Evolutionary conservation across 2,113 vertebrate species (phyloP).

Genomic region (Electrona antarctica): DNA sequence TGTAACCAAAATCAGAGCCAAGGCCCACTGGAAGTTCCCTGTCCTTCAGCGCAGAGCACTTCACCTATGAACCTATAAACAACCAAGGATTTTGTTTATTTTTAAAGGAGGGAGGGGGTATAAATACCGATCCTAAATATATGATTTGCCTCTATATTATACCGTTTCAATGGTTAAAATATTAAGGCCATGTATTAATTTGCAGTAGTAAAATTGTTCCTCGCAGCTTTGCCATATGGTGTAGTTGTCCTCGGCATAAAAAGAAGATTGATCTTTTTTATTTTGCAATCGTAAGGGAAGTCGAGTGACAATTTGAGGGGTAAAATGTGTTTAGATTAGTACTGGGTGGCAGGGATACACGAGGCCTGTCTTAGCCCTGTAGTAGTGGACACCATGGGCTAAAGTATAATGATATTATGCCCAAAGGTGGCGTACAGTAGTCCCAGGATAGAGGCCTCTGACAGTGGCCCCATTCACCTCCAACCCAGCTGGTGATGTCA

Average conservation of each 20-base stretch:
- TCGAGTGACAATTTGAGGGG: background rate
- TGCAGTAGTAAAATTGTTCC: background rate
- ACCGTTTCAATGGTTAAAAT: too few species aligned
- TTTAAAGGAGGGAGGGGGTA: background rate
- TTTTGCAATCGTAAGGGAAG: background rate
- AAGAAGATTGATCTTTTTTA: too few species aligned
- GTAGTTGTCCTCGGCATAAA: too few species aligned
- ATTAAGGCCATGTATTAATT: slow-evolving; percentile 10
- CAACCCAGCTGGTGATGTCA: slow-evolving; percentile 56
- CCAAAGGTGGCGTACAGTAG: slow-evolving; percentile 10
- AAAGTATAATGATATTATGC: slow-evolving; percentile 33
- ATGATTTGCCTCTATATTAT: too few species aligned
- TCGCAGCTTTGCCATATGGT: background rate
- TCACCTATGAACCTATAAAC: slow-evolving; percentile 46
- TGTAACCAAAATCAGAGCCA: slow-evolving; percentile 46
- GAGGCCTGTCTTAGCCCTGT: slow-evolving; percentile 15
- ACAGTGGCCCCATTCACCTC: slow-evolving; percentile 29
- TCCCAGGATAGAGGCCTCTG: background rate
- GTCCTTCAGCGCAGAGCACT: slow-evolving; percentile 19
- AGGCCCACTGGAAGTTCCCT: slow-evolving; percentile 47
- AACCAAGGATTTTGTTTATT: background rate
- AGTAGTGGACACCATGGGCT: slow-evolving; percentile 28
- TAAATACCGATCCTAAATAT: background rate
- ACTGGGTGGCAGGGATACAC: background rate
- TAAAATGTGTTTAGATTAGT: background rate